These are phyloP conservation scores for Labeo catla DNA, from an alignment of 2,113 vertebrate genomes.

Conservation along the genomic window DNA sequence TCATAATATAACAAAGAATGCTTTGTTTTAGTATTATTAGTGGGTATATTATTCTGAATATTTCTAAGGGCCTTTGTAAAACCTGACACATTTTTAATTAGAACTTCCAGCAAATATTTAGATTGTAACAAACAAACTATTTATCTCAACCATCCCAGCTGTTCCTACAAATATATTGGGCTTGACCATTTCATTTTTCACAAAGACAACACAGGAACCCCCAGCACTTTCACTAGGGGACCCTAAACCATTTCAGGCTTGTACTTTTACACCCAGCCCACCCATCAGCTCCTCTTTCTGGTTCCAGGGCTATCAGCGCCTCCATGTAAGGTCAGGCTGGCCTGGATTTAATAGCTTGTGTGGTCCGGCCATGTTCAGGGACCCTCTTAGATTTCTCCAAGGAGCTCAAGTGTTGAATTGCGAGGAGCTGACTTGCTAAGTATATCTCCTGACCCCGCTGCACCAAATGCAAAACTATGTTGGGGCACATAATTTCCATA, in stretches of 20 bases:
- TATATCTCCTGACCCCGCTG: slow-evolving; percentile 63
- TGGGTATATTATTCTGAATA: neutral
- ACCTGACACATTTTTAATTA: neutral
- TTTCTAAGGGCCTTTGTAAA: neutral
- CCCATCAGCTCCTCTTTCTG: slow-evolving; percentile 19
- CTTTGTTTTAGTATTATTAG: neutral
- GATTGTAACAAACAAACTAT: neutral
- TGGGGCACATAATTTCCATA: slow-evolving; percentile 55
- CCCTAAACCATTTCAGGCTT: slow-evolving; percentile 29
- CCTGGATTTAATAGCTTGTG: slow-evolving; percentile 52
- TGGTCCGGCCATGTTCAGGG: slow-evolving; percentile 38
- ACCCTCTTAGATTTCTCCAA: slow-evolving; percentile 72
- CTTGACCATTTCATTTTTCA: neutral
- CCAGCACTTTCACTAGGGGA: slow-evolving; percentile 27
- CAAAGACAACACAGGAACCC: slow-evolving; percentile 9
- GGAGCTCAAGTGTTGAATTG: slow-evolving; percentile 55
- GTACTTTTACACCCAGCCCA: slow-evolving; percentile 17
- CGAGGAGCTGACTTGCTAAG: slow-evolving; percentile 66
- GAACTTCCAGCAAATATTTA: neutral
- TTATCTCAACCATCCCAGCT: neutral
- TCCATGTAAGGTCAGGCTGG: slow-evolving; percentile 69
- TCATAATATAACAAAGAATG: neutral
- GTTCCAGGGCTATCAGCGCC: slow-evolving; percentile 36
- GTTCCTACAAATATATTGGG: neutral
- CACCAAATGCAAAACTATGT: slow-evolving; percentile 69